These are phyloP conservation scores for Drosophila affinis DNA, from an alignment of 2,888 invertebrate genomes.

Conservation along the genomic window DNA sequence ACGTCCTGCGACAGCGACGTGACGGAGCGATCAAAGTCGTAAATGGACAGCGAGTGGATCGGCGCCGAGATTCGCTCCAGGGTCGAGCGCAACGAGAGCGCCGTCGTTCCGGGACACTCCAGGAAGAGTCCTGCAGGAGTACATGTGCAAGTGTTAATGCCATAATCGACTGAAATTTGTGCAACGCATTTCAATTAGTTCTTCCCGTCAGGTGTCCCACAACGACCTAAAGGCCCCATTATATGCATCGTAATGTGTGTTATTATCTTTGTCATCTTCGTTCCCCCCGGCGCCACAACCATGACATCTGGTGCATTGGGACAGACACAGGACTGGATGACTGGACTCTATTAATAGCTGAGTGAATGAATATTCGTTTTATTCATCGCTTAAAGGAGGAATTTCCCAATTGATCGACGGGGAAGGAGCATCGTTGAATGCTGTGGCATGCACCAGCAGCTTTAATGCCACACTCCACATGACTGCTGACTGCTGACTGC, in stretches of 20 bases:
- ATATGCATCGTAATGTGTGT: constrained; percentile 1
- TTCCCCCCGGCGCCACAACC: too few species aligned
- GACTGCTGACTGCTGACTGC: constrained; percentile 3
- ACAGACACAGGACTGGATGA: background rate
- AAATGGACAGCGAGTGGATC: constrained; percentile 93
- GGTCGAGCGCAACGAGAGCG: constrained; percentile 89
- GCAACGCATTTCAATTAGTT: constrained; percentile 9
- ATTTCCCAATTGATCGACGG: background rate
- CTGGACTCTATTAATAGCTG: background rate
- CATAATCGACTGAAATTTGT: background rate
- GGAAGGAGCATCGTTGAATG: background rate
- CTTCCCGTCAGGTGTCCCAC: background rate
- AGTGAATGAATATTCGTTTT: too few species aligned
- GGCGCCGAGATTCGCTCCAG: constrained; percentile 88
- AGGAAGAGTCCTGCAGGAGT: constrained; percentile 88
- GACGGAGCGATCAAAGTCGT: constrained; percentile 93
- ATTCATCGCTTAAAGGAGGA: too few species aligned
- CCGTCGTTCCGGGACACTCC: constrained; percentile 93
- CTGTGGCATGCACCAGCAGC: background rate
- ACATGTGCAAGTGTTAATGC: background rate
- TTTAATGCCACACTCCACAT: background rate
- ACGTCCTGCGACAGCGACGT: constrained; percentile 90
- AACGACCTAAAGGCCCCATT: background rate
- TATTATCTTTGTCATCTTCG: constrained; percentile 9
- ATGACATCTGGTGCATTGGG: background rate